A percentile compares a stretch with the other conserved stretches of the same genome.
Conservation (phyloP, 2,113 vertebrate species). For the Oryzias curvinotus region DNA sequence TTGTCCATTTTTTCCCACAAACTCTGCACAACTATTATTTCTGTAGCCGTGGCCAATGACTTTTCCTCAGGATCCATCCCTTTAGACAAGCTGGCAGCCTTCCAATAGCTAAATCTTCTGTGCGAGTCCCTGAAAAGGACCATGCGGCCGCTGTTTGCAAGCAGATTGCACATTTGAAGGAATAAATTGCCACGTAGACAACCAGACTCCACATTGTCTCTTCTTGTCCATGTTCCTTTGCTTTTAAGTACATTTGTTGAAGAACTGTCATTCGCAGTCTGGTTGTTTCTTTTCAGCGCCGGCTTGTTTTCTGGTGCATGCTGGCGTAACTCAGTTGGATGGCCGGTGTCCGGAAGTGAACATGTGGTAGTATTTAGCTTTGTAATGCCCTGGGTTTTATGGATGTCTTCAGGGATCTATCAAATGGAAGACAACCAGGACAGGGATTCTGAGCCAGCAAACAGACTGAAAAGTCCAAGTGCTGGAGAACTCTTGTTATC, state of each 20-base stretch:
- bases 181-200: slow-evolving; percentile 63
- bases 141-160: slow-evolving; percentile 66
- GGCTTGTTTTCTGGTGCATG: slow-evolving; percentile 33
- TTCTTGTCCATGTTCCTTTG: slow-evolving; percentile 53
- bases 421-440: slow-evolving; percentile 70
- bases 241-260: slow-evolving; percentile 69
- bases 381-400: slow-evolving; percentile 72
- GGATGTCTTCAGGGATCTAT: slow-evolving; percentile 72
- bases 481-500: slow-evolving; percentile 72
- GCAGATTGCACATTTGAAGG: slow-evolving; percentile 70
- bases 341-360: slow-evolving; percentile 73
- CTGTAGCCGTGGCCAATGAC: slow-evolving; percentile 38
- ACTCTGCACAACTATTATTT: slow-evolving; percentile 20
- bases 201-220: slow-evolving; percentile 65
- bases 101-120: slow-evolving; percentile 54
- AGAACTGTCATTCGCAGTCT: slow-evolving; percentile 66
- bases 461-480: slow-evolving; percentile 70
- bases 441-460: slow-evolving; percentile 68
- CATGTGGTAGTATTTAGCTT: slow-evolving; percentile 81
- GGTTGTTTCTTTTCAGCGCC: slow-evolving; percentile 58
- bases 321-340: slow-evolving; percentile 43
- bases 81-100: slow-evolving; percentile 56
- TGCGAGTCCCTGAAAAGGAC: slow-evolving; percentile 63
- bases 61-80: slow-evolving; percentile 51
- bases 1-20: not conserved